phyloP scores from a whole-genome alignment of 2,113 vertebrate genomes.

The Ophthalmolycus amberensis region DNA sequence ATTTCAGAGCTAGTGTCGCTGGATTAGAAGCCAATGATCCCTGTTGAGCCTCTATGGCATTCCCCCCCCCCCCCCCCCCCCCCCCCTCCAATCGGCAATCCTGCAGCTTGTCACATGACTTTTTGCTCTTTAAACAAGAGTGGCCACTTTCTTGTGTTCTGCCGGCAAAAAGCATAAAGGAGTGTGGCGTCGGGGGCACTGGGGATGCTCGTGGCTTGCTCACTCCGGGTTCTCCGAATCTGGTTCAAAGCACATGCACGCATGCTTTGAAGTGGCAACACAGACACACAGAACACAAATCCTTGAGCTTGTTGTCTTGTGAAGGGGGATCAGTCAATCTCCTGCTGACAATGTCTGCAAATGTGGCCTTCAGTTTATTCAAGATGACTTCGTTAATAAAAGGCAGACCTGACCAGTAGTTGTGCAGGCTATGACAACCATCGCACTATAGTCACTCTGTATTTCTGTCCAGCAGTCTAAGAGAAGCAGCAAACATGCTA shows the following conservation, averaged over 20 bases:
- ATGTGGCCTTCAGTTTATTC: not conserved
- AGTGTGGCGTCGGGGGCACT: conserved; percentile 16
- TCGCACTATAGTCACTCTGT: fast-evolving
- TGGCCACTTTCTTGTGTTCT: conserved; percentile 23
- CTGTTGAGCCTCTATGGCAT: conserved; percentile 58
- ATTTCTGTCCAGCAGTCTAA: not conserved
- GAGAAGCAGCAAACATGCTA: not conserved
- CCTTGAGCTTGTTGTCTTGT: conserved; percentile 27
- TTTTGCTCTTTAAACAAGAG: conserved; percentile 29
- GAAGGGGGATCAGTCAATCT: conserved; percentile 28
- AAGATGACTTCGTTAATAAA: not conserved
- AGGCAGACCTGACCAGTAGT: not conserved
- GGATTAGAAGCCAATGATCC: conserved; percentile 75
- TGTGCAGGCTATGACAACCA: not conserved
- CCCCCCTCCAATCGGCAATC: conserved; percentile 48
- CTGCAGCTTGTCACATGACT: conserved; percentile 55
- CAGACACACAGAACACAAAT: not conserved
- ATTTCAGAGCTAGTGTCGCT: conserved; percentile 59
- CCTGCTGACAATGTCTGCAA: not conserved
- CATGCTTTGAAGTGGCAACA: not conserved
- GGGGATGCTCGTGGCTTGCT: conserved; percentile 5
- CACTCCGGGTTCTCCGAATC: not conserved
- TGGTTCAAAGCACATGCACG: not conserved
- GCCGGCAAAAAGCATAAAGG: conserved; percentile 6
- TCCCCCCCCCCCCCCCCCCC: not conserved